phyloP scores from a whole-genome alignment of 2,888 invertebrate species.

The Nymphalis c-album region DNA sequence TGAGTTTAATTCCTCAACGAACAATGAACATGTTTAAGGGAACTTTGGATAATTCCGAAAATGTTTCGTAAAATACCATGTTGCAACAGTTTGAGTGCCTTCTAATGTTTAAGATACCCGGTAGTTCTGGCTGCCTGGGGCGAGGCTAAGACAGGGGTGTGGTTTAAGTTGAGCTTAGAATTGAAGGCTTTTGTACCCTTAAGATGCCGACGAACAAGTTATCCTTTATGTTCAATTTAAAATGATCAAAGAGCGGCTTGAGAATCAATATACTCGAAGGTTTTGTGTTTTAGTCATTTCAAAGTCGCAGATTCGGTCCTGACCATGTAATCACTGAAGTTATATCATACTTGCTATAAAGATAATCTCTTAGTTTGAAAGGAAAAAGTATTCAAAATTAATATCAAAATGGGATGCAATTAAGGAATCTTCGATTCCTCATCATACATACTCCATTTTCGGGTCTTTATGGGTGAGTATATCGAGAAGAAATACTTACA shows the following conservation, averaged over 20 bases:
- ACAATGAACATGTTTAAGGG: not conserved
- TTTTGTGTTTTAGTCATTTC: no score
- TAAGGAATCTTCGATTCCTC: no score
- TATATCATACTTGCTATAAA: no score
- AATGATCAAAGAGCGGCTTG: not conserved
- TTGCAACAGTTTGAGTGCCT: slow-evolving; percentile 29
- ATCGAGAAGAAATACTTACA: no score
- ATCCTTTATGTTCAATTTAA: not conserved
- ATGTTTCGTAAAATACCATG: slow-evolving; percentile 14
- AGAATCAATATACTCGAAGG: no score
- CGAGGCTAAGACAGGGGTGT: slow-evolving; percentile 20
- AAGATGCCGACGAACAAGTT: not conserved
- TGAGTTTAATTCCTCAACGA: not conserved
- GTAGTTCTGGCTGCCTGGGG: slow-evolving; percentile 29
- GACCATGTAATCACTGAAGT: no score
- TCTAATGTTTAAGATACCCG: slow-evolving; percentile 33
- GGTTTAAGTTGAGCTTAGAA: slow-evolving; percentile 18
- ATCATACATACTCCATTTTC: no score
- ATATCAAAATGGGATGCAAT: no score
- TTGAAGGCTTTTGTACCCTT: slow-evolving; percentile 4
- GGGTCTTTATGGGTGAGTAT: no score
- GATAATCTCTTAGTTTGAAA: no score
- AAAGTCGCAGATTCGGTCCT: not conserved
- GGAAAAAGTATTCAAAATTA: no score
- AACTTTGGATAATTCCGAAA: slow-evolving; percentile 8